These are phyloP conservation scores for Elysia chlorotica DNA, from an alignment of 1,140 invertebrate species.

Conservation along the genomic window DNA sequence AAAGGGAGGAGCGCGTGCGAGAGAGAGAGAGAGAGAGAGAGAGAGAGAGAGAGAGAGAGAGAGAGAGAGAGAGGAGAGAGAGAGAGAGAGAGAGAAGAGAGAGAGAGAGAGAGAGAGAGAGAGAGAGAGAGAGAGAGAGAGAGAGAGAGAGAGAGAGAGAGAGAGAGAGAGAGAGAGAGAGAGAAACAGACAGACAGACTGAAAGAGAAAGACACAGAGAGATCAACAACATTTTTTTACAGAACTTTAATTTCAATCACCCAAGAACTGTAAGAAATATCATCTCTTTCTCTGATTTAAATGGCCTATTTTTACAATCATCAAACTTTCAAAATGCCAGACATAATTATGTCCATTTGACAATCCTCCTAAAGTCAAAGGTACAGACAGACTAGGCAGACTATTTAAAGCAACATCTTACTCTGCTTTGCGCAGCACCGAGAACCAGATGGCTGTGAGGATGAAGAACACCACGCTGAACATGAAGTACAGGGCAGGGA, in stretches of 20 bases:
- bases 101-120: no score
- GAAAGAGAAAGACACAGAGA: no score
- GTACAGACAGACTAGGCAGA: not conserved
- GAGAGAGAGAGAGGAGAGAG: no score
- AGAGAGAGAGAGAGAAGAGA: no score
- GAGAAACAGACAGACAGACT: no score
- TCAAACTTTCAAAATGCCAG: not conserved
- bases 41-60: no score
- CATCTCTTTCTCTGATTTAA: not conserved
- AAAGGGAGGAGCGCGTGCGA: no score
- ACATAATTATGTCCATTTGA: not conserved
- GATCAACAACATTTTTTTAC: not conserved
- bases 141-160: no score
- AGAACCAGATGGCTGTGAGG: conserved; percentile 89
- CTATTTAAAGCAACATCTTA: not conserved
- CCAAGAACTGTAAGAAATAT: not conserved
- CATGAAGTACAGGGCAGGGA: conserved; percentile 89
- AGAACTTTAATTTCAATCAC: not conserved
- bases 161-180: no score
- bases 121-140: no score
- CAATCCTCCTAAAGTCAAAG: not conserved
- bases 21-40: no score
- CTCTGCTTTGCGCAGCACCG: conserved; percentile 76
- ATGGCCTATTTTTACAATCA: not conserved
- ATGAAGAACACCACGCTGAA: conserved; percentile 90